A percentile compares a stretch with the other conserved stretches of the same genome.
These are phyloP conservation scores for Pyrocephalus nanus DNA, from an alignment of 2,797 vertebrate genomes.

Conservation along the genomic window DNA sequence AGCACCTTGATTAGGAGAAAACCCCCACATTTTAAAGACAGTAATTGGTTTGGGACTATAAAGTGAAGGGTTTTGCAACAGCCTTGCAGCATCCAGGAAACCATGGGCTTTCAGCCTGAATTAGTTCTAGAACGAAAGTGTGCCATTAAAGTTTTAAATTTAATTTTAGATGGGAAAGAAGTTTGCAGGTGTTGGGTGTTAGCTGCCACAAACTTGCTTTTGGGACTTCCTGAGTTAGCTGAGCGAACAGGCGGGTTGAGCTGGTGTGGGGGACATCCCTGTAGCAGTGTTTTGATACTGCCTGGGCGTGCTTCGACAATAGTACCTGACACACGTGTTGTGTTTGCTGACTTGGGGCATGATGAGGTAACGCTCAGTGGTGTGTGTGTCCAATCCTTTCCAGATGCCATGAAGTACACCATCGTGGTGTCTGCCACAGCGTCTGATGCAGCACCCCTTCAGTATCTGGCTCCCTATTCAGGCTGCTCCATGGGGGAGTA, in stretches of 20 bases:
- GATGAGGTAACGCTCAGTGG: not conserved
- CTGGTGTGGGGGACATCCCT: fast-evolving
- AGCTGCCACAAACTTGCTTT: fast-evolving
- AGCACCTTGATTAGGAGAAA: not conserved
- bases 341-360: fast-evolving
- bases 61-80: not conserved
- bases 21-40: fast-evolving
- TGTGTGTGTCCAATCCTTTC: not conserved
- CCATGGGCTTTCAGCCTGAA: fast-evolving
- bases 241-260: fast-evolving
- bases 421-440: slow-evolving; percentile 98
- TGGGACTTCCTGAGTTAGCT: not conserved
- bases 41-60: fast-evolving
- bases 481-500: slow-evolving; percentile 99
- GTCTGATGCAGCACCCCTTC: slow-evolving; percentile 96
- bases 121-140: not conserved
- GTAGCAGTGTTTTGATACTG: fast-evolving
- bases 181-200: fast-evolving
- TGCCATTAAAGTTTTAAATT: not conserved
- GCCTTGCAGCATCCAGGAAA: not conserved
- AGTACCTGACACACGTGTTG: fast-evolving
- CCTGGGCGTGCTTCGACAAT: not conserved
- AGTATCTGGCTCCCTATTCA: slow-evolving; percentile 97
- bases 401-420: slow-evolving; percentile 97
- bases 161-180: not conserved